Evolutionary conservation across 2,113 vertebrate species (phyloP), one percentile per base, ranked within the genome.

Genomic region (Chloebia gouldiae): DNA sequence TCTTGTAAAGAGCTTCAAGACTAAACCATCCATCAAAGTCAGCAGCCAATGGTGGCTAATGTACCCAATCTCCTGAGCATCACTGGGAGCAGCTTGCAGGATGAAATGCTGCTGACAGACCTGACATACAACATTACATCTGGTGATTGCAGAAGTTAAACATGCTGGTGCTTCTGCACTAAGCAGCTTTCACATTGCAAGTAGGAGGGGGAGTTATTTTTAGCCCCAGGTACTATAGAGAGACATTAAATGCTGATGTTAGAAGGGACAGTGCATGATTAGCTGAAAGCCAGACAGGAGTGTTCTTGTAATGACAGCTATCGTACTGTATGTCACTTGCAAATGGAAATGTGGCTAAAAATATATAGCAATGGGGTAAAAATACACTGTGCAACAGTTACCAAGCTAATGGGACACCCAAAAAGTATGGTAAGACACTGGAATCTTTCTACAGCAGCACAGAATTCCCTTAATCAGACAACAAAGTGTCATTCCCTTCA

Each of bases 171-270:
- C 11, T 51, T 44, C 47, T 73, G 37, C 63, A 37, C 53, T 17
- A 16, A 86, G 81, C 35, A 77, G 59, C 71, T 94, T 77, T 70
- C 87, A 47, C 54, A 3, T 1, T 44, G 44, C 42, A 63, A 5
- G 70, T 11, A 13, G 37, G 50, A 65, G 49, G 15, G 10, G 2
- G 1, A 61, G 20, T 6, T 92, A 96, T 96, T 96, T 95, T 93
- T 92, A 95, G 76, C 56, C 83, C 54, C 85, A 96, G 90, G 94
- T 96, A 37, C 86, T 77, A 50, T 1, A 73, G 7, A 1, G 33
- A 79, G 86, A 65, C 37, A 65, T 88, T 39, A 86, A 92, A 82
- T 0, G 15, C 27, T 47, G 79, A 28, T 90, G 56, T 73, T 70
- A 1, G 39, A 90, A 37, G 70, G 90, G 93, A 66, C 73, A 59